Percentiles rank a stretch among this genome's conserved stretches.
Conservation (phyloP, 1,140 invertebrate genomes). For the Sarcophaga bullata region DNA sequence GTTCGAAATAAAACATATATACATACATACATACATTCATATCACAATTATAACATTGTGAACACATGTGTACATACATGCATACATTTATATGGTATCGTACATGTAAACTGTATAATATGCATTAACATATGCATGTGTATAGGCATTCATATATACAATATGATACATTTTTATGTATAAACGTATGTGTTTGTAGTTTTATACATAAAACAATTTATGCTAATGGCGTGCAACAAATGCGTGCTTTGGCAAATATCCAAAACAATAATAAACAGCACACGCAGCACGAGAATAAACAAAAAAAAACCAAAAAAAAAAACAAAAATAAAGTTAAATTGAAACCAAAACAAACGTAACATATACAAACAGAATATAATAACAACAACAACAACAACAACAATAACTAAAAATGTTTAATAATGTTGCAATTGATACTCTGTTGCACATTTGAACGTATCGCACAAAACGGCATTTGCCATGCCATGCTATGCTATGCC, state of each 20-base stretch:
- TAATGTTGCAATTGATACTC: conserved; percentile 32
- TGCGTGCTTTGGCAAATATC: conserved; percentile 36
- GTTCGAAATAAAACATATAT: neutral
- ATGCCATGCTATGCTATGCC: neutral
- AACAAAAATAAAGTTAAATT: neutral
- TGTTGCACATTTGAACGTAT: neutral
- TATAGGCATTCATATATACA: no score
- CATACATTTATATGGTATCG: no score
- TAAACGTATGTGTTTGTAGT: neutral
- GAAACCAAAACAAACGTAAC: no score
- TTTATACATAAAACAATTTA: conserved; percentile 26
- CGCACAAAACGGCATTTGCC: neutral
- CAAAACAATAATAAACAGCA: conserved; percentile 32
- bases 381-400: neutral
- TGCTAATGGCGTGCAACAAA: conserved; percentile 40
- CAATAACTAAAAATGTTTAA: conserved; percentile 20
- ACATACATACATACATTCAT: neutral
- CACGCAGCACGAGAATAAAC: conserved; percentile 18
- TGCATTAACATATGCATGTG: no score
- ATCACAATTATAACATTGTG: neutral
- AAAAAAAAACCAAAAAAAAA: neutral
- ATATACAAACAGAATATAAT: neutral
- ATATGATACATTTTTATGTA: neutral
- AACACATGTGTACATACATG: no score
- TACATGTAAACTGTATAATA: no score